Percentiles rank a stretch among this genome's conserved stretches.
These are phyloP conservation scores for Dysdera silvatica DNA, from an alignment of 1,140 invertebrate genomes.

Conservation along the genomic window DNA sequence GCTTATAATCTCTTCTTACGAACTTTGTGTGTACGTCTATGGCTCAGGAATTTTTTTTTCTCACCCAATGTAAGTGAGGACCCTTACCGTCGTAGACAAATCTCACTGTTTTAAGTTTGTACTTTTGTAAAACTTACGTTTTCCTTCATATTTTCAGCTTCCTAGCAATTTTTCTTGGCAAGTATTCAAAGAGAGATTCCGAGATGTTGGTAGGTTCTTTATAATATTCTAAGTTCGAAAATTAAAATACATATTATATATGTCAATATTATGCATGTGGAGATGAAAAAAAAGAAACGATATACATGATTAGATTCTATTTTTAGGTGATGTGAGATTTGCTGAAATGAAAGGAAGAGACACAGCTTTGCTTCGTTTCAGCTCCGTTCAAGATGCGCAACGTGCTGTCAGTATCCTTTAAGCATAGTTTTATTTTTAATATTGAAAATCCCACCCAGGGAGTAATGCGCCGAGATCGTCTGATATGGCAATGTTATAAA, in stretches of 20 bases:
- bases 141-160: conserved; percentile 41
- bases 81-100: too few relatives aligned
- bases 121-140: neutral
- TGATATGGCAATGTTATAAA: neutral
- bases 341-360: conserved; percentile 83
- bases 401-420: conserved; percentile 72
- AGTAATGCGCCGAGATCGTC: neutral
- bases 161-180: conserved; percentile 76
- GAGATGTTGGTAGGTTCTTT: conserved; percentile 57
- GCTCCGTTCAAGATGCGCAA: conserved; percentile 76
- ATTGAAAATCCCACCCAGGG: neutral
- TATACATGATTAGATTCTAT: neutral
- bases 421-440: neutral
- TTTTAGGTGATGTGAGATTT: conserved; percentile 66
- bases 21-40: too few relatives aligned
- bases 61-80: too few relatives aligned
- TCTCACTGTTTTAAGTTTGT: too few relatives aligned
- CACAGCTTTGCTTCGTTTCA: conserved; percentile 76
- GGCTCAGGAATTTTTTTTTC: too few relatives aligned
- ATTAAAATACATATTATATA: neutral
- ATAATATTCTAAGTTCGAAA: neutral
- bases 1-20: too few relatives aligned
- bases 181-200: conserved; percentile 76
- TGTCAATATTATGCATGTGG: neutral
- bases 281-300: neutral